Evolutionary conservation across 2,797 vertebrate genomes (phyloP), one percentile per base, ranked within the genome.

Genomic region (Mormyrops boulengeri): DNA sequence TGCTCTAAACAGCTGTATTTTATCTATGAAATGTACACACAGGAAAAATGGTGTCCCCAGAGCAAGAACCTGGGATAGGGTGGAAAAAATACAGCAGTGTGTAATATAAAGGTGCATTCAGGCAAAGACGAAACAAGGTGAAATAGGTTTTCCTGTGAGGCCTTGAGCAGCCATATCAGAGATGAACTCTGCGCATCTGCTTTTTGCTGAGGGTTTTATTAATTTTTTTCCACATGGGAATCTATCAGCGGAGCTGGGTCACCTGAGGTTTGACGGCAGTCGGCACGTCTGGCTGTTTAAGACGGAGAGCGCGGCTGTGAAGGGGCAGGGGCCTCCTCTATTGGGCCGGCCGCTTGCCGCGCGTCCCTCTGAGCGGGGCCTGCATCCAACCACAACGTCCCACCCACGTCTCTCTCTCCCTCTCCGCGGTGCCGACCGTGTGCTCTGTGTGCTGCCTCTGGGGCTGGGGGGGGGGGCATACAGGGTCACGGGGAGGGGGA

Each of bases 121-220:
- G 53, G 69, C 69, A 30, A 85, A 52, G 84, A 50, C 44, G 22
- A 85, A 50, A 85, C 11, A 26, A 85, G 47, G 84, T 85, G 84
- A 87, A 62, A 30, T 30, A 52, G 4, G 57, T 14, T 38, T 9
- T 19, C 80, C 55, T 47, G 53, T 62, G 92, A 52, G 14, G 55
- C 92, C 91, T 17, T 17, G 91, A 92, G 94, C 95, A 93, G 94
- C 94, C 92, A 92, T 92, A 94, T 95, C 93, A 92, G 94, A 92
- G 94, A 93, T 93, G 92, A 90, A 93, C 88, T 91, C 93, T 91
- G 88, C 92, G 94, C 94, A 94, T 93, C 94, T 94, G 66, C 94
- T 95, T 94, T 95, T 95, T 94, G 92, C 92, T 93, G 93, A 38
- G 17, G 92, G 91, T 92, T 92, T 93, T 90, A 91, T 93, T 91